Evolutionary conservation across 1,140 invertebrate species (phyloP), one percentile per base, ranked within the genome.

Genomic region (Mycetomoellerius zeteki): DNA sequence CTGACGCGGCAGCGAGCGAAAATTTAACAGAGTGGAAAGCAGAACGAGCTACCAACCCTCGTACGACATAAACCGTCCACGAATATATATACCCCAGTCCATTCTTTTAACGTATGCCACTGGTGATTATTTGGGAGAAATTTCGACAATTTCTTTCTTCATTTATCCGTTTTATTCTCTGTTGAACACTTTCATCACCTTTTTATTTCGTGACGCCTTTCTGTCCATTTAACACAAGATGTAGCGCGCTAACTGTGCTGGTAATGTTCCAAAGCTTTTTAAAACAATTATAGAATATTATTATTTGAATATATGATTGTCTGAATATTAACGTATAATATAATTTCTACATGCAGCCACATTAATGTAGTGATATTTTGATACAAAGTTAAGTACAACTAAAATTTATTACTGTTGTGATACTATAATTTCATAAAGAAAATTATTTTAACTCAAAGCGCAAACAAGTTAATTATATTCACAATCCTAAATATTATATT

Each of bases 1-100:
- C 43, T 80, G 43, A 80, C 47, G 21, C 47, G 33, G 16, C 24
- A 75, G 24, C 14, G 50, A 21, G 30, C 50, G 62, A 27, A 54
- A 78, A 67, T 86, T 78, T 78, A 86, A 67, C 84, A 67, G 62
- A 33, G 33, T 56, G 78, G 58, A 54, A 86, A 82, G 78, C 85
- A 43, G 54, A 82, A 50, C 50, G 64, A 27, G 14, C 78, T 50
- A 69, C 47, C 27, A 37, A 52, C 30, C 19, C 19, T 78, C 58
- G 76, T 77, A 73, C 71, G 73, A 77, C 75, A 33, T 47, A 62
- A 77, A 77, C 62, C 50, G 10, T 56, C 75, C 75, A 47, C 33
- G 37, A 47, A 62, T 30, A 67, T 47, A 80, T n/a, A 19, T 56
- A 8, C 8, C 19, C n/a, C 21, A 50, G 21, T 24, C 43, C n/a